Evolutionary conservation across 2,113 vertebrate genomes (phyloP), one percentile per base, ranked within the genome.

Genomic region (Indri indri): DNA sequence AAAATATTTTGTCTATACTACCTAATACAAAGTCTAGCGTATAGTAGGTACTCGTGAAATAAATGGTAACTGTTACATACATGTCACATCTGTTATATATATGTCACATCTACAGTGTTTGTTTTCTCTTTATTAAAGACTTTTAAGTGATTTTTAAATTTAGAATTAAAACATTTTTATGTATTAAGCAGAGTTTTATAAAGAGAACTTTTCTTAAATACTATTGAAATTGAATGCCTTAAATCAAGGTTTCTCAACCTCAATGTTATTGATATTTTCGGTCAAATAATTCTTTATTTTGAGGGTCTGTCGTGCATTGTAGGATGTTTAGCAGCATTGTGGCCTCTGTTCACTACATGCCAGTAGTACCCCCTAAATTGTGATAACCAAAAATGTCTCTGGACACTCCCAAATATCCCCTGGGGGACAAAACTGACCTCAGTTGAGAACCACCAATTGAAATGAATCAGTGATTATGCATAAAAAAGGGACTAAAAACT

Each of bases 401-500:
- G 86, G 23, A 90, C 52, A 65, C 34, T 88, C 32, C 52, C 59
- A 92, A 9, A 47, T 85, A 40, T 73, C 22, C 37, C 12, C 17
- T 66, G 20, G 9, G 10, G 40, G 10, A 89, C 34, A 96, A 65
- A 94, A 90, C 93, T 91, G 40, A 34, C 10, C n/a, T 40, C 5
- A 70, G 17, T 63, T 74, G 65, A 76, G 25, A 94, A 37, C 40
- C n/a, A 66, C 22, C 54, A 23, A 66, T 92, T 88, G 85, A 96
- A 96, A 57, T 93, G 59, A 89, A 74, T 90, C 74, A 77, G 47
- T 73, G 92, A 85, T 92, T 94, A 68, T 85, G 13, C 47, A 93
- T 90, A 61, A 96, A 95, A 96, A 79, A 80, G 6, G 2, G 66
- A 93, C 68, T 79, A 50, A 91, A 96, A 93, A 57, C 68, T 85